Conservation (phyloP, 2,888 invertebrate species). For the Pardosa pseudoannulata region DNA sequence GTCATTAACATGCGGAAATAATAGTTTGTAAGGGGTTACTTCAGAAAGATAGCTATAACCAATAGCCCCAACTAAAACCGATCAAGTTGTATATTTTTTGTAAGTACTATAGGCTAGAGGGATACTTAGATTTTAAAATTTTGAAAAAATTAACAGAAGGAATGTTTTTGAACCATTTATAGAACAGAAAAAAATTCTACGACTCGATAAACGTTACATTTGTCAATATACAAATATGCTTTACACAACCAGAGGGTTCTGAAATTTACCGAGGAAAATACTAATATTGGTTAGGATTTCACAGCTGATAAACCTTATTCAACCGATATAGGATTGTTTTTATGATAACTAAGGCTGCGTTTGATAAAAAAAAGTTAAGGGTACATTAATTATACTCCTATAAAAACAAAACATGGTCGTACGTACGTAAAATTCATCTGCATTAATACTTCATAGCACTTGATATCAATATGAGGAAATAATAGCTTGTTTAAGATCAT, state of each 20-base stretch:
- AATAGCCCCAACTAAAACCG: too few relatives aligned
- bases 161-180: slow-evolving; percentile 21
- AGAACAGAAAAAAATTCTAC: too few relatives aligned
- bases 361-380: too few relatives aligned
- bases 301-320: not conserved
- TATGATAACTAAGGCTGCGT: too few relatives aligned
- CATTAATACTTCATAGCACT: not conserved
- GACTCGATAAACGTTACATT: slow-evolving; percentile 28
- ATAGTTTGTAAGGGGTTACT: not conserved
- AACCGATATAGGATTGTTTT: too few relatives aligned
- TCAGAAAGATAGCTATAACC: too few relatives aligned
- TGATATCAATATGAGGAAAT: not conserved
- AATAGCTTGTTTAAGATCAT: not conserved
- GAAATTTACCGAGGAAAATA: slow-evolving; percentile 9
- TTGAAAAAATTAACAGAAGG: slow-evolving; percentile 62
- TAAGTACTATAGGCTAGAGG: too few relatives aligned
- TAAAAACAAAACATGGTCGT: too few relatives aligned
- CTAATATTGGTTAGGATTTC: slow-evolving; percentile 29
- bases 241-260: slow-evolving; percentile 33
- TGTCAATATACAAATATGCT: slow-evolving; percentile 9
- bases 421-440: not conserved
- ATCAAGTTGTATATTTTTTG: too few relatives aligned
- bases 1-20: not conserved
- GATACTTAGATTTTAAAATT: too few relatives aligned
- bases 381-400: too few relatives aligned